Evolutionary conservation across 2,797 vertebrate species (phyloP).

Genomic region (Labeo calbasu): DNA sequence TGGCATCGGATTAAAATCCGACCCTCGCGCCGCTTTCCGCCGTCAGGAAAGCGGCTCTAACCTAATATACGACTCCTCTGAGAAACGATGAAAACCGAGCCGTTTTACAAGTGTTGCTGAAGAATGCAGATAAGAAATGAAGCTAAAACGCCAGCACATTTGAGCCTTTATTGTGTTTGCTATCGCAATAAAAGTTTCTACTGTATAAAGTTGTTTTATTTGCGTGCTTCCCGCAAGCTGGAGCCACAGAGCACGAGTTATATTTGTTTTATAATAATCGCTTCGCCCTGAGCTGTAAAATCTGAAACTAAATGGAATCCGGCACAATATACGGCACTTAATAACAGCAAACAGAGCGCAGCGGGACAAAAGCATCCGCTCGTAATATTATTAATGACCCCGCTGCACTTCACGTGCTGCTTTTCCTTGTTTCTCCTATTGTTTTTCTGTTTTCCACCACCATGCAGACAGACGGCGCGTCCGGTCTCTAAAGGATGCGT

Average conservation of each 20-base stretch:
- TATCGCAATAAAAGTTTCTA: constrained; percentile 53
- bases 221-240: constrained; percentile 37
- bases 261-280: constrained; percentile 43
- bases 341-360: constrained; percentile 22
- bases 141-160: constrained; percentile 2
- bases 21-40: constrained; percentile 57
- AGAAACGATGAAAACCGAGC: constrained; percentile 39
- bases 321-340: constrained; percentile 46
- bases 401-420: background rate
- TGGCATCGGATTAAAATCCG: constrained; percentile 80
- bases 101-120: constrained; percentile 47
- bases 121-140: constrained; percentile 52
- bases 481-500: constrained; percentile 49
- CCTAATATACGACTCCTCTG: constrained; percentile 42
- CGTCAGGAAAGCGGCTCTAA: constrained; percentile 42
- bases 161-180: constrained; percentile 42
- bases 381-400: constrained; percentile 9
- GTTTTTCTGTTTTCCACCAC: constrained; percentile 11
- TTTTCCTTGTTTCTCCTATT: constrained; percentile 26
- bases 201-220: constrained; percentile 48
- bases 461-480: constrained; percentile 39
- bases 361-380: constrained; percentile 19
- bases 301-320: constrained; percentile 42
- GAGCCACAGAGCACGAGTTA: constrained; percentile 35
- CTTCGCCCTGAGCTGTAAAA: constrained; percentile 24